Evolutionary conservation across 2,888 invertebrate genomes (phyloP).

Genomic region (Diogma glabrata): DNA sequence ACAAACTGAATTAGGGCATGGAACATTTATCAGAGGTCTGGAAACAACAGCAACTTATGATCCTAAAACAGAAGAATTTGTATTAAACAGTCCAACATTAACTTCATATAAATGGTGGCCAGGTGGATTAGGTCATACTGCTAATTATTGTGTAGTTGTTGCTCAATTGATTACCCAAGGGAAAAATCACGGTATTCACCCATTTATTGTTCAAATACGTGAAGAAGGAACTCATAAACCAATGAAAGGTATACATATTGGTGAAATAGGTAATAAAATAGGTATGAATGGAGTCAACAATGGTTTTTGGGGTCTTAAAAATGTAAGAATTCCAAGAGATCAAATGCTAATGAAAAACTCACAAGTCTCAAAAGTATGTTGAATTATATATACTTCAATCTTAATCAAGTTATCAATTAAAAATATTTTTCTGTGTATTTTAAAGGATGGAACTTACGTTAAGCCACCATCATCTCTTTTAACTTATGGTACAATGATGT

Average conservation of each 20-base stretch:
- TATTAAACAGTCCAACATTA: slow-evolving; percentile 74
- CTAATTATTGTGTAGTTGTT: slow-evolving; percentile 84
- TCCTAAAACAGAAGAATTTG: slow-evolving; percentile 65
- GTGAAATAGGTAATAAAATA: slow-evolving; percentile 91
- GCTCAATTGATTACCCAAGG: slow-evolving; percentile 82
- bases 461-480: slow-evolving; percentile 73
- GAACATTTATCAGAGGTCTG: slow-evolving; percentile 82
- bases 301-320: slow-evolving; percentile 80
- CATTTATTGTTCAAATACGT: slow-evolving; percentile 84
- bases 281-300: slow-evolving; percentile 90
- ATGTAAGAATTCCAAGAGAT: slow-evolving; percentile 78
- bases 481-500: slow-evolving; percentile 88
- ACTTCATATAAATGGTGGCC: slow-evolving; percentile 97
- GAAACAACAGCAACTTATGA: slow-evolving; percentile 94
- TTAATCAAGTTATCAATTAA: too few species aligned
- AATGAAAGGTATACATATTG: slow-evolving; percentile 76
- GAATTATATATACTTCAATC: too few species aligned
- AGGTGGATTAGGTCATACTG: slow-evolving; percentile 86
- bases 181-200: slow-evolving; percentile 77
- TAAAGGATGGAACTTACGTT: slow-evolving; percentile 75
- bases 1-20: slow-evolving; percentile 90
- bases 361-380: slow-evolving; percentile 53
- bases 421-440: slow-evolving; percentile 26
- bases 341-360: slow-evolving; percentile 92
- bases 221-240: slow-evolving; percentile 81